Percentiles rank a stretch among this genome's conserved stretches.
Evolutionary conservation across 2,113 vertebrate genomes (phyloP).

Genomic region (Plestiodon gilberti): DNA sequence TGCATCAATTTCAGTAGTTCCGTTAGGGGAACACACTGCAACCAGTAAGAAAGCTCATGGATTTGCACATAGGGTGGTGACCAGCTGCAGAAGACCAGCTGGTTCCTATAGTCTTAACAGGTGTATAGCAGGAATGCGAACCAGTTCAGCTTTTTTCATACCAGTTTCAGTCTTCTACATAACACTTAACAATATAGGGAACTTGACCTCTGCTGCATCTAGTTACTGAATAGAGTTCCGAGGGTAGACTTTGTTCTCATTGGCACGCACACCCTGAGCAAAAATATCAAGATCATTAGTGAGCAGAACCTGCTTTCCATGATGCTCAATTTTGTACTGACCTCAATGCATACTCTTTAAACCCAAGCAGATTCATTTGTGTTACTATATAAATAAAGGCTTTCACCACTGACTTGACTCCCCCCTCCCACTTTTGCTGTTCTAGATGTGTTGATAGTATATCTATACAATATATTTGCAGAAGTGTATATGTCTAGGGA

Average conservation of each 20-base stretch:
- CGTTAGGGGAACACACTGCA: not conserved
- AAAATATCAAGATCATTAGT: not conserved
- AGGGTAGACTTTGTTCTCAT: not conserved
- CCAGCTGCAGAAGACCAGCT: not conserved
- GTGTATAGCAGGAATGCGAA: not conserved
- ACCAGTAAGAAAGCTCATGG: not conserved
- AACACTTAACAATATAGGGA: not conserved
- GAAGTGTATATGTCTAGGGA: too few species aligned
- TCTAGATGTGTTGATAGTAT: accelerated
- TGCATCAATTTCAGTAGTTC: not conserved
- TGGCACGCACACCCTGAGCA: not conserved
- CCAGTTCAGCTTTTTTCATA: not conserved
- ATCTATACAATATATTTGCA: not conserved
- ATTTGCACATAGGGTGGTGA: too few species aligned
- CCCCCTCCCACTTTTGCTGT: not conserved
- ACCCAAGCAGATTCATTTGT: not conserved
- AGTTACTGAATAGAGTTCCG: not conserved
- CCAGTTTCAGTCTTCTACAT: too few species aligned
- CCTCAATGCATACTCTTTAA: not conserved
- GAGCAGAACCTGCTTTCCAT: not conserved
- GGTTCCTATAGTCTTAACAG: not conserved
- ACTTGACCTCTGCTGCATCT: not conserved
- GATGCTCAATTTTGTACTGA: not conserved
- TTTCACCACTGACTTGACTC: not conserved
- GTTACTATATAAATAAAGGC: conserved; percentile 47